Conservation (phyloP, 2,797 vertebrate species). For the Mionectes olivaceus region DNA sequence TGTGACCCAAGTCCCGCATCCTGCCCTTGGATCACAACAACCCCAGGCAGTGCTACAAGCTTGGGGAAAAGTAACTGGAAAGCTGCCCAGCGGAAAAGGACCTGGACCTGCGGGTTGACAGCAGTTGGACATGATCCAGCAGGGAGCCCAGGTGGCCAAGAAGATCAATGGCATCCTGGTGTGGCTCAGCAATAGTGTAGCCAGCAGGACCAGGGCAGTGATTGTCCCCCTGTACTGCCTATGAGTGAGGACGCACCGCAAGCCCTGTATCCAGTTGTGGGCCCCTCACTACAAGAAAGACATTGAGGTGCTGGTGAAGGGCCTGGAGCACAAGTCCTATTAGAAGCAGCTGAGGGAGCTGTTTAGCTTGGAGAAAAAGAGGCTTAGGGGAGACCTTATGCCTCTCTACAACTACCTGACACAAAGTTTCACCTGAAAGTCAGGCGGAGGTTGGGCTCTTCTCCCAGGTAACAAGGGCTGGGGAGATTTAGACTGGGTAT, state of each 20-base stretch:
- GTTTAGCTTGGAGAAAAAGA: neutral
- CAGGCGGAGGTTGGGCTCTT: neutral
- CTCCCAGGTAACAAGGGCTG: neutral
- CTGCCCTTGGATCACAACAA: neutral
- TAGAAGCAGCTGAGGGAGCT: neutral
- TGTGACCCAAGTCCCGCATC: neutral
- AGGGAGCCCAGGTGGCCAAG: neutral
- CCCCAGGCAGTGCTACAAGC: neutral
- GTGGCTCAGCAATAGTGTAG: neutral
- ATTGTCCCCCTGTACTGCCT: neutral
- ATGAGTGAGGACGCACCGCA: fast-evolving
- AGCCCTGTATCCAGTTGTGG: neutral
- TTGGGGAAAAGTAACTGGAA: neutral
- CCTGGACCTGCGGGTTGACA: neutral
- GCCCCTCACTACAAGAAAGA: fast-evolving
- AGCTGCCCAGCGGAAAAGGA: neutral
- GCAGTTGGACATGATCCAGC: neutral
- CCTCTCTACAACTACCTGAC: neutral
- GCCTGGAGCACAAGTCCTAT: neutral
- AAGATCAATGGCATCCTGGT: neutral
- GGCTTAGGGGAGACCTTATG: too few relatives aligned
- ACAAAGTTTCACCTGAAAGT: neutral
- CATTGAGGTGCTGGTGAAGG: neutral
- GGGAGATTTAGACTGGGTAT: neutral
- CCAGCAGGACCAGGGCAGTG: neutral